Evolutionary conservation across 1,140 invertebrate species (phyloP).

Genomic region (Trichonephila inaurata): DNA sequence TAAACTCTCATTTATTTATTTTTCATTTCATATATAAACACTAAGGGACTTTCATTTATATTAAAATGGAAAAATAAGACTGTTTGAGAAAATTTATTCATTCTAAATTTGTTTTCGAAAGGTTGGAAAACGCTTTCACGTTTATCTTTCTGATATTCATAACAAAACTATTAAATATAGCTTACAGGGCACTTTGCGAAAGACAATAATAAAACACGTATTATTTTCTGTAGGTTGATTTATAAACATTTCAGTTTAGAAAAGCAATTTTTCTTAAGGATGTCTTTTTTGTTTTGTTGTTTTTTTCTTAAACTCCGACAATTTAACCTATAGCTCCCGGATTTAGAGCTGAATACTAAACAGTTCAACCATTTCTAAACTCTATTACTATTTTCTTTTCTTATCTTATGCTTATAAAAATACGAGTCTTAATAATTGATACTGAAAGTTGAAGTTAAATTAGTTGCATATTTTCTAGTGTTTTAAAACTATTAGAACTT

Average conservation of each 20-base stretch:
- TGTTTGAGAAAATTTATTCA: background rate
- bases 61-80: background rate
- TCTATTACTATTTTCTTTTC: background rate
- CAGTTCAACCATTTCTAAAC: background rate
- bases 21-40: too few species aligned
- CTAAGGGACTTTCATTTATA: background rate
- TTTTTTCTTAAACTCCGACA: background rate
- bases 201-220: background rate
- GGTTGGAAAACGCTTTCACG: too few species aligned
- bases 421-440: background rate
- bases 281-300: background rate
- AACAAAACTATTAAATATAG: background rate
- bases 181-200: background rate
- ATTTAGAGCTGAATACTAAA: background rate
- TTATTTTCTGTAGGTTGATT: background rate
- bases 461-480: background rate
- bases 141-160: background rate
- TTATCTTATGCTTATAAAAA: background rate
- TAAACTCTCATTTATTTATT: too few species aligned
- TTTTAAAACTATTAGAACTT: too few species aligned
- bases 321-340: background rate
- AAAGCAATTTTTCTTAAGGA: background rate
- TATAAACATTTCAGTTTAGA: background rate
- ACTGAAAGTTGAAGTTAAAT: background rate
- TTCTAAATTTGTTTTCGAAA: background rate